A percentile compares a stretch with the other conserved stretches of the same genome.
Evolutionary conservation across 2,113 vertebrate species (phyloP).

Genomic region (Cheilinus undulatus): DNA sequence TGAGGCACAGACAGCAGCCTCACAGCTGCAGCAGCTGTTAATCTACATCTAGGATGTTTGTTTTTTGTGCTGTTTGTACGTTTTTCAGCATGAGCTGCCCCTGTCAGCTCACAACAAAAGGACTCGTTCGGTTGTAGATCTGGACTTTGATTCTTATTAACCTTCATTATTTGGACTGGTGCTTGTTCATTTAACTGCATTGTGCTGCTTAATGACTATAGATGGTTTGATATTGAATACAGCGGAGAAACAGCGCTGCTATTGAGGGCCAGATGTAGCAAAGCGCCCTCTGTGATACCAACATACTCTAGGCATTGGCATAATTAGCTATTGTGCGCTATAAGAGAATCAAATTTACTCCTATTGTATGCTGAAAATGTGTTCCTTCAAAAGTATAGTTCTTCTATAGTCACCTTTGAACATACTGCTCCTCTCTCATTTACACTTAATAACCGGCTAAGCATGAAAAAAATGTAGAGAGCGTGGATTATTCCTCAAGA

Average conservation of each 20-base stretch:
- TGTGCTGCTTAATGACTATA: not conserved
- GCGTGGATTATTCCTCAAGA: constrained; percentile 4
- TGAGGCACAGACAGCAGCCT: not conserved
- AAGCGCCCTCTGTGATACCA: not conserved
- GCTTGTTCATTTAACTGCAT: not conserved
- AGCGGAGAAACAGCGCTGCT: not conserved
- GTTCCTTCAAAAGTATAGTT: not conserved
- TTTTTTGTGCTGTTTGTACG: not conserved
- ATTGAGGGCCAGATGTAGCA: not conserved
- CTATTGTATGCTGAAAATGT: not conserved
- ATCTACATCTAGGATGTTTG: constrained; percentile 9
- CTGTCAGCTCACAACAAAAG: not conserved
- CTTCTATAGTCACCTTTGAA: not conserved
- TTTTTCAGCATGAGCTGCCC: constrained; percentile 5
- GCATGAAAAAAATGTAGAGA: not conserved
- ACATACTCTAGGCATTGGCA: not conserved
- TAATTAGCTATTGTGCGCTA: not conserved
- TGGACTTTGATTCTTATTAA: not conserved
- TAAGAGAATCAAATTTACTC: not conserved
- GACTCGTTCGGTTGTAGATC: not conserved
- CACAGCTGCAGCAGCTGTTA: constrained; percentile 25
- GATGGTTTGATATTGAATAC: not conserved
- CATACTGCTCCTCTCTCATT: constrained; percentile 1
- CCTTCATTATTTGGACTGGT: not conserved
- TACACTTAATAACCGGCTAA: not conserved